Base-by-base conservation (phyloP, 2,888 invertebrate species). In the Dexiosoma caninum region DNA sequence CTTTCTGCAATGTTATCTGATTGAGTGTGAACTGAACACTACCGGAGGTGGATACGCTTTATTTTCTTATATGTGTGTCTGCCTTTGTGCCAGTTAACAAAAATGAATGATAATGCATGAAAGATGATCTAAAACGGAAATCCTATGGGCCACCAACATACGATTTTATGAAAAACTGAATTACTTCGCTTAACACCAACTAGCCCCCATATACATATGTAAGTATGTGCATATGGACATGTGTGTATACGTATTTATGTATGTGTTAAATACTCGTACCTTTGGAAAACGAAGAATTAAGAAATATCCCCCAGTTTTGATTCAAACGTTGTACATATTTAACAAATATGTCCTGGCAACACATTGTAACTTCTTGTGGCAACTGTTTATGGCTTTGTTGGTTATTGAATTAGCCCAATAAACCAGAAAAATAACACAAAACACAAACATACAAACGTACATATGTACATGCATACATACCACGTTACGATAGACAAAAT, bases 351-450 rank as follows among this genome's bases (percentile, higher is more conserved):
- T 42, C 21, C 37, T 51, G 64, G 57, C 71, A 79, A 80, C 81
- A 83, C 82, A 83, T 83, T 81, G 77, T 81, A 69, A 75, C 82
- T 83, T 85, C 77, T 85, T 83, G 84, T 83, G 84, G 83, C 82
- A 83, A 84, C 83, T 83, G 81, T 83, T 82, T 80, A 85, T 84
- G 84, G 84, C 87, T 86, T 87, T 85, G 86, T 85, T 85, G 88
- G 88, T 89, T 89, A 90, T 90, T 90, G 89, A 90, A 90, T 90
- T 90, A 90, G 90, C 88, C 88, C 90, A 90, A 90, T 89, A 90
- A 90, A 89, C 88, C 89, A 89, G 89, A 90, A 90, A 89, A 90
- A 89, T 88, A 90, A 88, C 86, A 86, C 83, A 84, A 55, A 74
- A 79, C 9, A 23, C n/a, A 64, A 51, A 16, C 4, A 12, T 19